Base-by-base conservation (phyloP, 2,113 vertebrate species). In the Salvelinus namaycush region DNA sequence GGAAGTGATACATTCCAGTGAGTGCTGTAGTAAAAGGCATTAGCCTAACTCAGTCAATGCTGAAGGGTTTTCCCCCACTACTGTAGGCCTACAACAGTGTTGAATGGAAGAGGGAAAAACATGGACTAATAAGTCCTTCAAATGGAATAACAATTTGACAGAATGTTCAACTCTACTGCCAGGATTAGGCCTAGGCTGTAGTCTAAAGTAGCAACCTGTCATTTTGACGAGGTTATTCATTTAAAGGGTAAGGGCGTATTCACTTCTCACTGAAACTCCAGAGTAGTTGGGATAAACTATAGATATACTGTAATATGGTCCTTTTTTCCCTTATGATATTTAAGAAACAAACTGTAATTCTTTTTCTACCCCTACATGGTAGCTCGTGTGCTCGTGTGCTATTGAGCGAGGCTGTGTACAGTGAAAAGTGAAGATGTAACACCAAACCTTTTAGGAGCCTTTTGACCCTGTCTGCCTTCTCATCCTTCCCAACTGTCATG, bases 1-100 rank as follows among this genome's bases (percentile, higher is more conserved):
- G 79, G 83, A 83, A 68, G 73, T 84, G 60, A 87, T 78, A 66
- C 83, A 88, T 77, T 82, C 78, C 78, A 81, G 77, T 67, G 70
- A 82, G 83, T 39, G 51, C 77, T 62, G n/a, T 62, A 29, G 78
- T 83, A 54, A 81, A 60, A 81, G 70, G 22, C 74, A 70, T 9
- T 57, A 51, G 9, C 9, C 68, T 34, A 49, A 72, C 70, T 29
- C 64, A 16, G 51, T 54, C 51, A 54, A 14, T 18, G 51, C 14
- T 54, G 51, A 72, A 76, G 80, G 87, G 85, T 68, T 54, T 18
- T 1, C 62, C 86, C 80, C 80, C 27, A 34, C 75, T 76, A 59
- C 73, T 72, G 54, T 60, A 18, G 16, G 16, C 16, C 51, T 54
- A 44, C 8, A 57, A 62, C n/a, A 20, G 11, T 57, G 44, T 59